A percentile compares a stretch with the other conserved stretches of the same genome.
Evolutionary conservation across 2,113 vertebrate genomes (phyloP).

Genomic region (Candoia aspera): DNA sequence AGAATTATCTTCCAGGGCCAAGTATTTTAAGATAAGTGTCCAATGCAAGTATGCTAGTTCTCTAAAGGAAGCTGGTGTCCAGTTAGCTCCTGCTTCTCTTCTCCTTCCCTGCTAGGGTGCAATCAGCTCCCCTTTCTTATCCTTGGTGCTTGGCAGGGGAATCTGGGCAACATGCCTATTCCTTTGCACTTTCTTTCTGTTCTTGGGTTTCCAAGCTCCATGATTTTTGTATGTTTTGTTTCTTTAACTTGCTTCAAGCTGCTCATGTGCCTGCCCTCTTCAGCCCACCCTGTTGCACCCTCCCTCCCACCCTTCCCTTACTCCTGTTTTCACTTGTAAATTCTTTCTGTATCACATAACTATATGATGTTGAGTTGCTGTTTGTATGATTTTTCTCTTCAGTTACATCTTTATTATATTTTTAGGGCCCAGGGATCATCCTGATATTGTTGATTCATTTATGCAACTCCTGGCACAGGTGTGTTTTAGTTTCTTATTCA

Average conservation of each 20-base stretch:
- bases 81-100: slow-evolving; percentile 58
- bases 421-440: slow-evolving; percentile 99
- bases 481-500: slow-evolving; percentile 99
- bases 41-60: slow-evolving; percentile 62
- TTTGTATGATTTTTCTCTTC: slow-evolving; percentile 99
- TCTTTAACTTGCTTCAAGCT: slow-evolving; percentile 96
- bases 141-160: slow-evolving; percentile 64
- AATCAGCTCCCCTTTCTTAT: slow-evolving; percentile 63
- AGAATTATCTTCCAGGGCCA: slow-evolving; percentile 61
- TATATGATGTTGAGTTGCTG: slow-evolving; percentile 99
- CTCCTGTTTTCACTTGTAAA: slow-evolving; percentile 84
- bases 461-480: slow-evolving; percentile 99
- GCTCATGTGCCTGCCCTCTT: slow-evolving; percentile 86
- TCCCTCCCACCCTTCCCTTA: slow-evolving; percentile 78
- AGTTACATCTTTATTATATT: slow-evolving; percentile 99
- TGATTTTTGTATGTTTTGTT: slow-evolving; percentile 90
- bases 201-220: slow-evolving; percentile 94
- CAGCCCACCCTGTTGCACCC: slow-evolving; percentile 68
- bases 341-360: slow-evolving; percentile 96
- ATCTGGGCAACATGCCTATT: slow-evolving; percentile 74
- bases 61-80: slow-evolving; percentile 66
- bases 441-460: slow-evolving; percentile 99
- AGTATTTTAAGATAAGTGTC: slow-evolving; percentile 61
- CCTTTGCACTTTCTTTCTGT: slow-evolving; percentile 91
- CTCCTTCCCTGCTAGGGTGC: slow-evolving; percentile 55